Base-by-base conservation (phyloP, 64 coral and sea anemone genomes). In the Montipora capricornis region DNA sequence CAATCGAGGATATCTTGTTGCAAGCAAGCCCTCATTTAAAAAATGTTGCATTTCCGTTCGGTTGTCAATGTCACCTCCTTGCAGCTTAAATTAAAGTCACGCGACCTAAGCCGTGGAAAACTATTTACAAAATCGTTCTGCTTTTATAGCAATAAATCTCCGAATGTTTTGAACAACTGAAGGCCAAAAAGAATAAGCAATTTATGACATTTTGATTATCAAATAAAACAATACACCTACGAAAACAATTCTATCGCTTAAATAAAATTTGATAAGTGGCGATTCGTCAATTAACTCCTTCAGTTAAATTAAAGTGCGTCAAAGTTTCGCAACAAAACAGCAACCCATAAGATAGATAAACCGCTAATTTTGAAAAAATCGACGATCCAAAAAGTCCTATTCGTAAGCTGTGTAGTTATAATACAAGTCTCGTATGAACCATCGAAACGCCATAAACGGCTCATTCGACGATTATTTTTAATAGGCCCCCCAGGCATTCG, bases 221-320 rank as follows among this genome's bases (percentile, higher is more conserved):
- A 37, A 7, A 44, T 68, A 84, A 84, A 68, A 84, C 59, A 84
- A 84, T 84, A 84, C 80, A 44, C 26, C 16, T 68, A 4, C 13
- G 61, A 68, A 84, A 83, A 84, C 60, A 84, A 68, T 14, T 47
- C 62, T n/a, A 68, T 67, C 14, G 60, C 60, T 6, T 68, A 84
- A 29, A 14, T 60, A 46, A 64, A 55, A 7, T 55, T 55, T 55
- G 52, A 55, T 7, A 55, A 55, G 6, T 55, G 5, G 14, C 6
- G 62, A 84, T 47, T 47, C 6, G 37, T 37, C 2, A 37, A 84
- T 47, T 84, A 68, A 84, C 81, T 68, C 4, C 45, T 47, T 68
- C 1, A 9, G 37, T 84, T 68, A 57, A 37, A 55, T 9, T 10
- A 24, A 29, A 9, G 5, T 7, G 1, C 8, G 15, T 44, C 44